Percentiles rank a stretch among this genome's conserved stretches.
phyloP scores from a whole-genome alignment of 2,797 vertebrate species.

The Eospalax fontanierii region DNA sequence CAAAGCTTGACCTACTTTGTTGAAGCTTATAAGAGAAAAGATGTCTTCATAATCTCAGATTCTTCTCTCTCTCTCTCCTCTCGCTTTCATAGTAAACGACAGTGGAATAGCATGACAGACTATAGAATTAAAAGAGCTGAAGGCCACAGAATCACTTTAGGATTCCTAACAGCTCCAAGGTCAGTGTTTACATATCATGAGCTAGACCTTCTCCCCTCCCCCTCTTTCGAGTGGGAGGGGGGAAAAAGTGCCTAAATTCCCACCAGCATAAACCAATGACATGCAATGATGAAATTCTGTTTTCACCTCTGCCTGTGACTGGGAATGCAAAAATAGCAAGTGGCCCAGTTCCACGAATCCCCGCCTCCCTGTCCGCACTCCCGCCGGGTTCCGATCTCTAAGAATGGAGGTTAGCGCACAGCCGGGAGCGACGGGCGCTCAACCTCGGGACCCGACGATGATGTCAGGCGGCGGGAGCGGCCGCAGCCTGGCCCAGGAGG shows the following conservation, averaged over 20 bases:
- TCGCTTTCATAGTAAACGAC: slow-evolving; percentile 27
- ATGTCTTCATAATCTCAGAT: slow-evolving; percentile 48
- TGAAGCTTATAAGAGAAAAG: slow-evolving; percentile 55
- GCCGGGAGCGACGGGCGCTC: slow-evolving; percentile 74
- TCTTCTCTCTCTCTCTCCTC: not conserved
- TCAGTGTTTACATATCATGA: slow-evolving; percentile 57
- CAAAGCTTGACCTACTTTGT: slow-evolving; percentile 80
- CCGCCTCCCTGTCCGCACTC: slow-evolving; percentile 81
- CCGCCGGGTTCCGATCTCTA: slow-evolving; percentile 88
- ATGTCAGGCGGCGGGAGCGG: slow-evolving; percentile 87
- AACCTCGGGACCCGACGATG: slow-evolving; percentile 85
- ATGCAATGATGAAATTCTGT: slow-evolving; percentile 84
- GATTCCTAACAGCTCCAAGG: slow-evolving; percentile 21
- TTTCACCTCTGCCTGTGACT: slow-evolving; percentile 88
- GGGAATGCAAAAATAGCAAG: slow-evolving; percentile 90
- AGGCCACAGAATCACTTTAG: not conserved
- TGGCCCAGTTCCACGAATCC: slow-evolving; percentile 89
- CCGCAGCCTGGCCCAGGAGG: slow-evolving; percentile 70
- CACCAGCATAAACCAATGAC: slow-evolving; percentile 80
- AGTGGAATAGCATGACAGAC: not conserved
- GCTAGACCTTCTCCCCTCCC: slow-evolving; percentile 47
- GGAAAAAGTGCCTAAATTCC: slow-evolving; percentile 64
- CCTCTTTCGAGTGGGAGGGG: not conserved
- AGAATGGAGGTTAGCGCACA: slow-evolving; percentile 87
- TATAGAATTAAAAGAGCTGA: slow-evolving; percentile 4